Evolutionary conservation across 2,113 vertebrate genomes (phyloP).

Genomic region (Nibea coibor): DNA sequence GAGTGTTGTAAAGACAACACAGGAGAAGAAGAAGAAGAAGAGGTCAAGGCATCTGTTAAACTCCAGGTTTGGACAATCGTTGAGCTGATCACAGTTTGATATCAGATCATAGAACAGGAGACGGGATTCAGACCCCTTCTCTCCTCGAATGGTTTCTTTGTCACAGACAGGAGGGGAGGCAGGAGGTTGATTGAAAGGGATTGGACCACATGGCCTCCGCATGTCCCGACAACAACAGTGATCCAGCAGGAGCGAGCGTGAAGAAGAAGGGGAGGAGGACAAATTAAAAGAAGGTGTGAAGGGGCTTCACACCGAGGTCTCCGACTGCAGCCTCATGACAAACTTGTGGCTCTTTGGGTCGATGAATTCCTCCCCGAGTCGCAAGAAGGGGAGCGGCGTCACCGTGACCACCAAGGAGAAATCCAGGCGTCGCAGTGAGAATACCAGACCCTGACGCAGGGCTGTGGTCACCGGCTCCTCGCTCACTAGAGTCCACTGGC

Average conservation of each 20-base stretch:
- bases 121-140: not conserved
- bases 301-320: constrained; percentile 89
- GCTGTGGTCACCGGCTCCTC: constrained; percentile 94
- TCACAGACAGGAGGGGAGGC: constrained; percentile 16
- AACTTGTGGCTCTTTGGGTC: constrained; percentile 99
- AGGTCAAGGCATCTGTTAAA: constrained; percentile 52
- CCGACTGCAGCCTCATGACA: constrained; percentile 95
- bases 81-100: constrained; percentile 66
- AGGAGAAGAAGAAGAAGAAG: not conserved
- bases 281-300: not conserved
- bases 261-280: not conserved
- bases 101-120: constrained; percentile 8
- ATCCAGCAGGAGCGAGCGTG: constrained; percentile 11
- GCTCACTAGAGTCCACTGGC: constrained; percentile 96
- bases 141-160: constrained; percentile 3
- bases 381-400: constrained; percentile 93
- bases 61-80: constrained; percentile 54
- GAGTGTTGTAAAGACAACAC: constrained; percentile 25
- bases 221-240: constrained; percentile 2
- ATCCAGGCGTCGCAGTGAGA: constrained; percentile 92
- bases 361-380: constrained; percentile 94
- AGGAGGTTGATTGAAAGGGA: constrained; percentile 10
- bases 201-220: constrained; percentile 7
- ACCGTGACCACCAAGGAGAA: constrained; percentile 94
- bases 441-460: constrained; percentile 91